phyloP scores from a whole-genome alignment of 92 coral and sea anemone genomes.

The Metridium senile region DNA sequence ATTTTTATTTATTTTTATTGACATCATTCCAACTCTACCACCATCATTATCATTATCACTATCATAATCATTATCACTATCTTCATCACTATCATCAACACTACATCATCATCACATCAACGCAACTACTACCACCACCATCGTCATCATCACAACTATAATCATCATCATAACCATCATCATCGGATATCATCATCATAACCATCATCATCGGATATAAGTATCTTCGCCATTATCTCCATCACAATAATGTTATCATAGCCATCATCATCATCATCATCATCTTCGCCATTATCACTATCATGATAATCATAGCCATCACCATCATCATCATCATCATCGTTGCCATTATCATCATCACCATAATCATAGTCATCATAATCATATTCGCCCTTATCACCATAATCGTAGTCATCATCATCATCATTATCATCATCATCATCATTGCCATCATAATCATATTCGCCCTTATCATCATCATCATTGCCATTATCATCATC shows the following conservation, averaged over 20 bases:
- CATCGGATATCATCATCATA: background rate
- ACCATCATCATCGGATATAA: background rate
- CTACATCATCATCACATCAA: too few relatives aligned
- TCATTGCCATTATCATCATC: background rate
- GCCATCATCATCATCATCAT: background rate
- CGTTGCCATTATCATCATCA: background rate
- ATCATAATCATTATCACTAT: background rate
- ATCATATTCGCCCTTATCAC: too few relatives aligned
- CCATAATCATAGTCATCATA: background rate
- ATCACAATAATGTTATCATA: background rate
- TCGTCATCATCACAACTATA: background rate
- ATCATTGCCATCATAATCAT: background rate
- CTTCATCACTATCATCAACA: background rate
- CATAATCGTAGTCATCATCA: background rate
- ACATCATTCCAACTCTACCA: too few relatives aligned
- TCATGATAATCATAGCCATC: background rate
- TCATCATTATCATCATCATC: background rate
- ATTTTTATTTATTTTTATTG: too few relatives aligned
- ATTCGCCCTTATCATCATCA: too few relatives aligned
- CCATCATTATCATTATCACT: background rate
- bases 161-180: background rate
- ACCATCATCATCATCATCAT: background rate
- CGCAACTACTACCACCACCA: background rate
- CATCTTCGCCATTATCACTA: background rate
- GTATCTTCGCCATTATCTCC: background rate